Conservation (phyloP, 2,113 vertebrate genomes). For the Phalacrocorax carbo region DNA sequence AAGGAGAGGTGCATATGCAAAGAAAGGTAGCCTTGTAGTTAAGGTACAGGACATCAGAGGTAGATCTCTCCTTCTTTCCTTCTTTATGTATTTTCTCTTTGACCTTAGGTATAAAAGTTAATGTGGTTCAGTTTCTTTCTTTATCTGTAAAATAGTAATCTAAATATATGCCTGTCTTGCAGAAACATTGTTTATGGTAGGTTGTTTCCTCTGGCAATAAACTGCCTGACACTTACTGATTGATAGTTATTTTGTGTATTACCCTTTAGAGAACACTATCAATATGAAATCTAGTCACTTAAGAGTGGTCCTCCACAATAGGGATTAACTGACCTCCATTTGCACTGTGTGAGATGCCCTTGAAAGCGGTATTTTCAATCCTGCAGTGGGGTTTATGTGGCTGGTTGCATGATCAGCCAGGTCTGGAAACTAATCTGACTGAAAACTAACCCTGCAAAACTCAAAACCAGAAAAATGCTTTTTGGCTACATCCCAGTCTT, state of each 20-base stretch:
- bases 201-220: not conserved
- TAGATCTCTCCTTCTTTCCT: not conserved
- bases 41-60: not conserved
- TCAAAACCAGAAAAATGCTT: accelerated
- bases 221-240: not conserved
- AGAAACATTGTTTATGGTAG: not conserved
- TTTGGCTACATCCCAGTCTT: not conserved
- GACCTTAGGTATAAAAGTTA: not conserved
- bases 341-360: not conserved
- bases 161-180: not conserved
- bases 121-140: not conserved
- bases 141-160: not conserved
- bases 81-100: not conserved
- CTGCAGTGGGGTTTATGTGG: accelerated
- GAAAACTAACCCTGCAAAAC: not conserved
- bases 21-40: not conserved
- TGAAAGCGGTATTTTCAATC: not conserved
- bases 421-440: not conserved
- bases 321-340: not conserved
- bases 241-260: not conserved
- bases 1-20: not conserved
- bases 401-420: not conserved
- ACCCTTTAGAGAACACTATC: not conserved
- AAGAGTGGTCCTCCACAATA: not conserved
- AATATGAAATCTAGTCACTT: not conserved